Evolutionary conservation across 2,888 invertebrate species (phyloP), one percentile per base, ranked within the genome.

Genomic region (Drosophila percnosoma): DNA sequence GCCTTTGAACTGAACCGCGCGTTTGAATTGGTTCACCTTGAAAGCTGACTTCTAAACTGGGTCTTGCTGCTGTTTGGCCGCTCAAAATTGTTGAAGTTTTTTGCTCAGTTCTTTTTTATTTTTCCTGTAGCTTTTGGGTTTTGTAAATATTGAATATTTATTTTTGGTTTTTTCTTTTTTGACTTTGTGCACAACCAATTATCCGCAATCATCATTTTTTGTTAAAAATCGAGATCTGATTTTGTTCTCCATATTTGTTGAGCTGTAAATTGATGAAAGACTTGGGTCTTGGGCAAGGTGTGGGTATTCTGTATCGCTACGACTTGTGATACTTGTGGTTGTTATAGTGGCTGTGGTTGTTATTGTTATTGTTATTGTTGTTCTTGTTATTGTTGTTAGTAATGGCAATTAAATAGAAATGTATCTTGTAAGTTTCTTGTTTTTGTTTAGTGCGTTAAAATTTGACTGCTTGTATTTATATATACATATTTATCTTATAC

Each of bases 121-220:
- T 48, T 45, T 49, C 42, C 52, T 42, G 36, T 34, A 60, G 68
- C 34, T 29, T 40, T 52, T 74, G 4, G 18, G 1, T 31, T 52
- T 34, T 38, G 10, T 31, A 31, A n/a, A 10, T 6, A 34, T 61
- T 57, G 49, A 18, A n/a, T 45, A 52, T 36, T 59, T 31, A 21
- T 24, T 64, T 42, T 31, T 48, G 7, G 40, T 51, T 42, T 38
- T 55, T 60, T 34, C n/a, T 13, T 24, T 31, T 52, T 84, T 82
- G 45, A 45, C 45, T 84, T 81, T 91, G 92, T 92, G 92, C 91
- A 91, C 92, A 92, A 92, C 92, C 92, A 92, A 92, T 92, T 92
- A 92, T 92, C 92, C 92, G 92, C 92, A 92, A 92, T 92, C 92
- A 92, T 92, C 92, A 92, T 92, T 85, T 91, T 87, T 81, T 78